phyloP scores from a whole-genome alignment of 2,888 invertebrate genomes.

The Cantharis nigra region DNA sequence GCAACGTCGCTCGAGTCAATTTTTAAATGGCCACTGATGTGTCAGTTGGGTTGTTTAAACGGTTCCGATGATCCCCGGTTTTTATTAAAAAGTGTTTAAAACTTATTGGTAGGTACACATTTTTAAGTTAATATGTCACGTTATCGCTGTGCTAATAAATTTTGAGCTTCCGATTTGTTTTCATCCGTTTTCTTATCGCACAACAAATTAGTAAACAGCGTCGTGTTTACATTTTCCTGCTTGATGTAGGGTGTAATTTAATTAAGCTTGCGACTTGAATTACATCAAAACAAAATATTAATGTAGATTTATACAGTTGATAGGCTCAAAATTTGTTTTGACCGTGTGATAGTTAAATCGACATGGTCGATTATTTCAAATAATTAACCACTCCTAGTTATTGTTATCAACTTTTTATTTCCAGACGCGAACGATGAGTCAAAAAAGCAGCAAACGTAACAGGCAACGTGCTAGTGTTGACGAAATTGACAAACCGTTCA shows the following conservation, averaged over 20 bases:
- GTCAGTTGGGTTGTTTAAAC: background rate
- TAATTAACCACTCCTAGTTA: slow-evolving; percentile 7
- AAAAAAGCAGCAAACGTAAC: slow-evolving; percentile 10
- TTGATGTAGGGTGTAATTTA: background rate
- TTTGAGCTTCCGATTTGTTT: background rate
- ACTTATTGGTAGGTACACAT: background rate
- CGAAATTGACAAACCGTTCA: slow-evolving; percentile 4
- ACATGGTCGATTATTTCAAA: slow-evolving; percentile 19
- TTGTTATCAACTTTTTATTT: background rate
- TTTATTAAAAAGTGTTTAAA: background rate
- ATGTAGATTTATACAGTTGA: background rate
- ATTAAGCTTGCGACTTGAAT: background rate
- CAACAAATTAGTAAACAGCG: background rate
- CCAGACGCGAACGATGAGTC: slow-evolving; percentile 18
- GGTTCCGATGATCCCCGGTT: background rate
- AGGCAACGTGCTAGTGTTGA: slow-evolving; percentile 18
- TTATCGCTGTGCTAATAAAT: background rate
- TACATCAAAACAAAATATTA: background rate
- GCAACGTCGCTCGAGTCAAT: background rate
- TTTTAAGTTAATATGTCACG: background rate
- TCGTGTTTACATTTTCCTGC: background rate
- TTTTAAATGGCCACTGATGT: background rate
- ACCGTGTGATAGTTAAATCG: slow-evolving; percentile 22
- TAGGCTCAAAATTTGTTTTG: slow-evolving; percentile 22
- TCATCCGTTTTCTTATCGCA: background rate